Base-by-base conservation (phyloP, 2,888 invertebrate genomes). In the Drosophila kambysellisi region DNA sequence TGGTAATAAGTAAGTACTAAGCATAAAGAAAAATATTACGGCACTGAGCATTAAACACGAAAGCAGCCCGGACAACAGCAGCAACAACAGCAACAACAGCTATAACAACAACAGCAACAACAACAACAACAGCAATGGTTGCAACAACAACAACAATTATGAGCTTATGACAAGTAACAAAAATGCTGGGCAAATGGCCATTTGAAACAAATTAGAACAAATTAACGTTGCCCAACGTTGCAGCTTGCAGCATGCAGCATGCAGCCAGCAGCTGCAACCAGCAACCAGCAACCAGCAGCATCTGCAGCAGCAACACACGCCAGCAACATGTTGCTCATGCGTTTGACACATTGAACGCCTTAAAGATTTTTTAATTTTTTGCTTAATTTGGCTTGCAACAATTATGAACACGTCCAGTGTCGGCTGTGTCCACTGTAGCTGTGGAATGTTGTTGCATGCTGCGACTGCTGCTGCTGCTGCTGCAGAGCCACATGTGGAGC, bases 1-100 rank as follows among this genome's bases (percentile, higher is more conserved):
- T 53, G 62, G 76, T 66, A 76, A 76, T 76, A 76, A 71, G 54
- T 74, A 76, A 76, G 76, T 80, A 76, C 76, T 79, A 79, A 79
- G 69, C 79, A 79, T 75, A 75, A 79, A 79, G 79, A 79, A 70
- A 80, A 80, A 80, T 86, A 84, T 84, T 84, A 84, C 84, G 84
- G 84, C 87, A 84, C 76, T 78, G 73, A 57, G 87, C 84, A 84
- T 87, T 87, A 84, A 70, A 75, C 69, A 74, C 73, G 74, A 76
- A 75, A 64, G 61, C 70, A 63, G 69, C 41, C 64, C 64, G 58
- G 52, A 59, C 69, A 62, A 46, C 72, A 52, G 66, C 56, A 66
- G 30, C 46, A 43, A 0, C 37, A 65, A 20, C 46, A n/a, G 9
- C 41, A 1, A 7, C 4, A 43, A 20, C 54, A 63, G 11, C 56